Conservation (phyloP, 2,888 invertebrate species). For the Theristus sp. region DNA sequence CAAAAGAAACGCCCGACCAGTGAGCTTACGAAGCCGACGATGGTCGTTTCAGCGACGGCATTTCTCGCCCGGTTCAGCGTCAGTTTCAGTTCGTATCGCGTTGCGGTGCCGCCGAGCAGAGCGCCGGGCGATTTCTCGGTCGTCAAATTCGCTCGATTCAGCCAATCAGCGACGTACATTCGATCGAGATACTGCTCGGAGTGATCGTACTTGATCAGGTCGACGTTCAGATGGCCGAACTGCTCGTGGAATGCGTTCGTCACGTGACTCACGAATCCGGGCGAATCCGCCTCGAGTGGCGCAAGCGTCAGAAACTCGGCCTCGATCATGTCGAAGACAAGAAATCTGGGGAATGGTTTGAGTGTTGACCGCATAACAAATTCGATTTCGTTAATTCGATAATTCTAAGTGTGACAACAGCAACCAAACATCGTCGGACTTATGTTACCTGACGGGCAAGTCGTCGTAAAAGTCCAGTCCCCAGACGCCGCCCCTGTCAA, state of each 20-base stretch:
- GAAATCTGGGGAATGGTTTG: constrained; percentile 17
- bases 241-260: constrained; percentile 17
- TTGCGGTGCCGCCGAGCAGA: background rate
- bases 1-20: too few species aligned
- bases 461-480: constrained; percentile 28
- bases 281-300: constrained; percentile 25
- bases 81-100: background rate
- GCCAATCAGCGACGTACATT: background rate
- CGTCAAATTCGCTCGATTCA: background rate
- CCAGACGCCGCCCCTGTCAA: constrained; percentile 25
- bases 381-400: too few species aligned
- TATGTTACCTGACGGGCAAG: constrained; percentile 25
- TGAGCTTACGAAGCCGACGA: too few species aligned
- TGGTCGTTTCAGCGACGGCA: background rate
- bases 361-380: too few species aligned
- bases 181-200: background rate
- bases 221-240: background rate
- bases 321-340: constrained; percentile 25
- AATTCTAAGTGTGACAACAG: too few species aligned
- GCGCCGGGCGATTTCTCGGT: background rate
- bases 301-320: constrained; percentile 19
- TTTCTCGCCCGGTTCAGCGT: background rate
- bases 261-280: constrained; percentile 27
- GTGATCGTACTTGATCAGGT: background rate
- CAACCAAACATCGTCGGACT: too few species aligned